phyloP scores from a whole-genome alignment of 1,140 invertebrate species.

The Drosophila tsacasi region DNA sequence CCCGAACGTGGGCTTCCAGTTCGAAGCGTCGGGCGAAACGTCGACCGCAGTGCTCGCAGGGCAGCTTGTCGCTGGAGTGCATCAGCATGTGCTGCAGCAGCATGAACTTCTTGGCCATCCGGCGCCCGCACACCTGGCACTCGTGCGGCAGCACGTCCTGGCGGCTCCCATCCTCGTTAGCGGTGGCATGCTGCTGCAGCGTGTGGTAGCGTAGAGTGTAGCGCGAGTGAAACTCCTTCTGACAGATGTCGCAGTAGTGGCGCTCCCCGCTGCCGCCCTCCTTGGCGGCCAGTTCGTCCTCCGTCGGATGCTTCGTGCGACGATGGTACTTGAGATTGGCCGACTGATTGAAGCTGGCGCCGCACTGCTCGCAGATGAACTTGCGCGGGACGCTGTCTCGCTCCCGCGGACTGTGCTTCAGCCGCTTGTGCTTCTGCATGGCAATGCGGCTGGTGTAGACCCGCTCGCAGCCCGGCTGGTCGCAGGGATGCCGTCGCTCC shows the following conservation, averaged over 20 bases:
- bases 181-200: slow-evolving; percentile 64
- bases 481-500: slow-evolving; percentile 63
- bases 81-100: slow-evolving; percentile 80
- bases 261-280: slow-evolving; percentile 37
- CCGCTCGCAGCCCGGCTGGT: slow-evolving; percentile 63
- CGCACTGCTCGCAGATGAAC: slow-evolving; percentile 77
- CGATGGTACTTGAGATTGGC: slow-evolving; percentile 74
- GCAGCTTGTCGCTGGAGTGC: slow-evolving; percentile 70
- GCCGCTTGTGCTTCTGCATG: slow-evolving; percentile 74
- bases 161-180: slow-evolving; percentile 1
- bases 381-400: slow-evolving; percentile 13
- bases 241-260: slow-evolving; percentile 64
- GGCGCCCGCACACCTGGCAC: slow-evolving; percentile 76
- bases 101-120: slow-evolving; percentile 80
- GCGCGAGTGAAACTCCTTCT: slow-evolving; percentile 78
- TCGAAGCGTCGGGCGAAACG: slow-evolving; percentile 76
- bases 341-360: slow-evolving; percentile 77
- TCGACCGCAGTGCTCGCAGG: slow-evolving; percentile 79
- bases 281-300: slow-evolving; percentile 57
- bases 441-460: slow-evolving; percentile 74
- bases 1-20: slow-evolving; percentile 76
- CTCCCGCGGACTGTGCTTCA: slow-evolving; percentile 59
- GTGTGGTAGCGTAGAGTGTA: slow-evolving; percentile 79
- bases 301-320: slow-evolving; percentile 77
- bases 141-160: slow-evolving; percentile 47